Conservation (phyloP, 2,797 vertebrate genomes). For the Enteromius thamalakanensis region DNA sequence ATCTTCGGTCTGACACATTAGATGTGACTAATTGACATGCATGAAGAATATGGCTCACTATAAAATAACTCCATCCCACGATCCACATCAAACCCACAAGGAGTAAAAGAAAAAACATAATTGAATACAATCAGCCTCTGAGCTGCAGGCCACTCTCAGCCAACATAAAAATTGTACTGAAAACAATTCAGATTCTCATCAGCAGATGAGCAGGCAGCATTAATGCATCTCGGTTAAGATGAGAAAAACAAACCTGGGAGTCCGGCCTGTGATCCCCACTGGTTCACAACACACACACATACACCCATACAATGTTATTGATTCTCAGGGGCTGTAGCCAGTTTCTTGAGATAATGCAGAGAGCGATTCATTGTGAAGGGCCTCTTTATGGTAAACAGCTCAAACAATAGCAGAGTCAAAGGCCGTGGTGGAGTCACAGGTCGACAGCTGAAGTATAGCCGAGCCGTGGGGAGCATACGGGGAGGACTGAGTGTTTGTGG, state of each 20-base stretch:
- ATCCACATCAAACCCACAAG: constrained; percentile 11
- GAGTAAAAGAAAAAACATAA: constrained; percentile 5
- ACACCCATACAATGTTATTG: constrained; percentile 2
- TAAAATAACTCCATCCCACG: constrained; percentile 1
- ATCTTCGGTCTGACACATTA: background rate
- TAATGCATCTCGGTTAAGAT: constrained; percentile 14
- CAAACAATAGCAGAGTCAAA: constrained; percentile 70
- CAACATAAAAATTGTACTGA: constrained; percentile 49
- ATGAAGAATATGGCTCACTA: background rate
- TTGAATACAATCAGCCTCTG: constrained; percentile 3
- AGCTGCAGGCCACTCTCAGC: constrained; percentile 45
- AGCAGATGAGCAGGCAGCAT: background rate
- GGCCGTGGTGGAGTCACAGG: constrained; percentile 69
- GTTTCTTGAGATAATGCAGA: constrained; percentile 25
- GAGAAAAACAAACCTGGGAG: constrained; percentile 10
- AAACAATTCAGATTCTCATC: constrained; percentile 34
- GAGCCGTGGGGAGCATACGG: background rate
- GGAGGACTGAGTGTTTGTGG: constrained; percentile 23
- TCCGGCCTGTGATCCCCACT: background rate
- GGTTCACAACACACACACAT: constrained; percentile 26
- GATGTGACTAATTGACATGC: background rate
- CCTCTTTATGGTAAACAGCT: constrained; percentile 48
- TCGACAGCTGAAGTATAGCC: constrained; percentile 75
- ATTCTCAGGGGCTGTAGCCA: constrained; percentile 9
- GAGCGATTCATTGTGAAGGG: constrained; percentile 54